A percentile compares a stretch with the other conserved stretches of the same genome.
These are phyloP conservation scores for Pogonognathellus flavescens DNA, from an alignment of 1,140 invertebrate species.

Conservation along the genomic window DNA sequence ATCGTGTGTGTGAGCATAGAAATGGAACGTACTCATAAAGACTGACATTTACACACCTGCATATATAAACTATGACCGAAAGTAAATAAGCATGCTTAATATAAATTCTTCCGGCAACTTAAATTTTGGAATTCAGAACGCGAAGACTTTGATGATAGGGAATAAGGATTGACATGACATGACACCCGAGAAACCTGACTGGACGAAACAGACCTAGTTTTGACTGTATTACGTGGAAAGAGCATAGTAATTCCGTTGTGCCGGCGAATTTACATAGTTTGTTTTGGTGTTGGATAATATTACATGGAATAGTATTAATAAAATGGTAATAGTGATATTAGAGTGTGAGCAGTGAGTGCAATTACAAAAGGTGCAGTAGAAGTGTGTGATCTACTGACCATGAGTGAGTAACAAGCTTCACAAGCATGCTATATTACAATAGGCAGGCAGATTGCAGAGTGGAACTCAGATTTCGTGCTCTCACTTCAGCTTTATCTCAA, in stretches of 20 bases:
- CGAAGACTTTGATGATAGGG: background rate
- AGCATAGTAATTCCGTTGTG: background rate
- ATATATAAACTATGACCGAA: too few relatives aligned
- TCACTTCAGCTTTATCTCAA: conserved; percentile 24
- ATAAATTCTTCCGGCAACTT: too few relatives aligned
- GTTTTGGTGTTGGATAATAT: background rate
- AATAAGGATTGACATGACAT: background rate
- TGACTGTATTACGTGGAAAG: background rate
- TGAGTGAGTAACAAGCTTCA: background rate
- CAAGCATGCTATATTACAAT: conserved; percentile 27
- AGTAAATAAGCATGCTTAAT: too few relatives aligned
- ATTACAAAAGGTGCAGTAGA: background rate
- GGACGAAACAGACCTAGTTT: background rate
- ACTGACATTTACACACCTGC: too few relatives aligned
- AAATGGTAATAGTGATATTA: background rate
- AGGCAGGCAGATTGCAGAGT: background rate
- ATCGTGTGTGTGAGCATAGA: too few relatives aligned
- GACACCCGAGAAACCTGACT: background rate
- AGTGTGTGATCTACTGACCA: background rate
- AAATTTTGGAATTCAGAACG: background rate
- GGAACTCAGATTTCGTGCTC: conserved; percentile 37
- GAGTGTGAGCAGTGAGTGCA: background rate
- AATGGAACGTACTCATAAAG: too few relatives aligned
- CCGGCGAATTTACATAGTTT: background rate
- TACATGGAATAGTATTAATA: too few relatives aligned